Evolutionary conservation across 2,888 invertebrate species (phyloP).

Genomic region (Cheilosia impressa): DNA sequence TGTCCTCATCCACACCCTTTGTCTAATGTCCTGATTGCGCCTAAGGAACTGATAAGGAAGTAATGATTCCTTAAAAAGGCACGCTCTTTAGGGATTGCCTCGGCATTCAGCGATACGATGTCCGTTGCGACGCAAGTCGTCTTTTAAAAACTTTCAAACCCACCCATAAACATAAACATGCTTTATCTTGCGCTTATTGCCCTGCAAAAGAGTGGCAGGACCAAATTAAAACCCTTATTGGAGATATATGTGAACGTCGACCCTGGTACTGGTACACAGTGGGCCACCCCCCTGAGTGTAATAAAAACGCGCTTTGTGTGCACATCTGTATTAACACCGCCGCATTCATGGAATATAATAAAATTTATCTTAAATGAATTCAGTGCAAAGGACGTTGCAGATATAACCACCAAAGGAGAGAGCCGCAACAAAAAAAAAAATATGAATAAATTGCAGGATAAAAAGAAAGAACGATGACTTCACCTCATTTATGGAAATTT

Average conservation of each 20-base stretch:
- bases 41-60: constrained; percentile 54
- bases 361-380: constrained; percentile 73
- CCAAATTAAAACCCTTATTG: constrained; percentile 50
- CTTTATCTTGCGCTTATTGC: constrained; percentile 53
- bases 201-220: constrained; percentile 42
- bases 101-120: constrained; percentile 31
- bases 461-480: constrained; percentile 62
- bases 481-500: constrained; percentile 73
- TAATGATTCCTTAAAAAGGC: constrained; percentile 44
- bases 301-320: constrained; percentile 65
- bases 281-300: constrained; percentile 11
- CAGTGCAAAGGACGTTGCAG: constrained; percentile 70
- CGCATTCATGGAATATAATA: constrained; percentile 70
- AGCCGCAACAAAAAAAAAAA: not conserved
- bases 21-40: constrained; percentile 53
- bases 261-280: constrained; percentile 8
- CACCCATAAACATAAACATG: constrained; percentile 53
- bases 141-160: constrained; percentile 42
- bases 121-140: constrained; percentile 24
- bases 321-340: constrained; percentile 73
- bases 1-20: constrained; percentile 50
- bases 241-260: constrained; percentile 23
- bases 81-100: constrained; percentile 29
- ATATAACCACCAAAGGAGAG: constrained; percentile 26
- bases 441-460: constrained; percentile 66